Evolutionary conservation across 1,140 invertebrate genomes (phyloP).

Genomic region (Adelges cooleyi): DNA sequence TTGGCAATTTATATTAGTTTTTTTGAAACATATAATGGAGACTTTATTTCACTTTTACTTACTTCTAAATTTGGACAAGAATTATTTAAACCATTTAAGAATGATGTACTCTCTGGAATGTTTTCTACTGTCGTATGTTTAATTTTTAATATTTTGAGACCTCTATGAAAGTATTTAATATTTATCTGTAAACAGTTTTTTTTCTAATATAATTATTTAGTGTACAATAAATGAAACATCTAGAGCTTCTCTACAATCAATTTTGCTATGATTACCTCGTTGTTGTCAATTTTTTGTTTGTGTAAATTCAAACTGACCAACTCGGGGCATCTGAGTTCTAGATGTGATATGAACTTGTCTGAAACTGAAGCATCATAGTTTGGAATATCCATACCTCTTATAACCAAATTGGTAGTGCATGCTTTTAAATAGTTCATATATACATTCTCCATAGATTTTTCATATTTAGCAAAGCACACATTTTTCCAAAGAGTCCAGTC

Average conservation of each 20-base stretch:
- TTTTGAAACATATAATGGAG: too few relatives aligned
- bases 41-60: too few relatives aligned
- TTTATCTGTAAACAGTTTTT: neutral
- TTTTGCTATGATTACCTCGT: neutral
- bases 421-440: conserved; percentile 8
- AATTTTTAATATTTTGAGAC: neutral
- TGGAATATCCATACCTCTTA: neutral
- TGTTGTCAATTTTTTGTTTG: neutral
- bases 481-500: conserved; percentile 22
- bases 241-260: neutral
- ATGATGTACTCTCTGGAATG: conserved; percentile 10
- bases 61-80: conserved; percentile 16
- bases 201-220: neutral
- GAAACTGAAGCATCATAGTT: neutral
- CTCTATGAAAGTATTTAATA: conserved; percentile 7
- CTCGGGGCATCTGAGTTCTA: conserved; percentile 7
- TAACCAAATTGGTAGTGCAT: neutral
- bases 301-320: neutral
- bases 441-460: neutral
- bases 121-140: conserved; percentile 13
- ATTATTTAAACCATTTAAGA: conserved; percentile 16
- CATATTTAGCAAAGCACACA: neutral
- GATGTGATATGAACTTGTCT: neutral
- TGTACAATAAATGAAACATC: neutral
- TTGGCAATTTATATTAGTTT: too few relatives aligned